These are phyloP conservation scores for Lepidotrigona ventralis DNA, from an alignment of 1,140 invertebrate species.

Conservation along the genomic window DNA sequence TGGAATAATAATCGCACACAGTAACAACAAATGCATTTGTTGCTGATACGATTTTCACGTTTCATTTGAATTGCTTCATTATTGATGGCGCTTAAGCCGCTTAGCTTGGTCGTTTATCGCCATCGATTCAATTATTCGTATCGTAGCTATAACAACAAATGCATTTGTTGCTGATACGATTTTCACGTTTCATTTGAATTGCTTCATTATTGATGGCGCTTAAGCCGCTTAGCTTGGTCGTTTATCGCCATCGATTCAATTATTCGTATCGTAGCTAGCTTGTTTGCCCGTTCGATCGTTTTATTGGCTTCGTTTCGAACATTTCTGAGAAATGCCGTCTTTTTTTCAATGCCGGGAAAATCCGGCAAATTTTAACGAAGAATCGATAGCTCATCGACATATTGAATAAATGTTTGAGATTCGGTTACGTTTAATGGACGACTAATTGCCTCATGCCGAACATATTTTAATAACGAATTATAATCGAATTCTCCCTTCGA, in stretches of 20 bases:
- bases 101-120: background rate
- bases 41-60: background rate
- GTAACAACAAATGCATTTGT: background rate
- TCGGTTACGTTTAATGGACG: background rate
- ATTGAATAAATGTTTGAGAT: background rate
- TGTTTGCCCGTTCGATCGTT: background rate
- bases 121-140: background rate
- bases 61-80: background rate
- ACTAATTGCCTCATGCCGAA: background rate
- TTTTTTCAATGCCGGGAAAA: background rate
- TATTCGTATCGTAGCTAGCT: background rate
- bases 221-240: background rate
- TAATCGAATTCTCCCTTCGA: background rate
- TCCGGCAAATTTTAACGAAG: background rate
- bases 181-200: constrained; percentile 7
- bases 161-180: background rate
- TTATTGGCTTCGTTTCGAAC: background rate
- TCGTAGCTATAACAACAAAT: background rate
- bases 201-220: background rate
- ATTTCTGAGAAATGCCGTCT: background rate
- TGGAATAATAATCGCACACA: background rate
- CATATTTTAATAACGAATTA: background rate
- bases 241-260: background rate
- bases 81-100: background rate
- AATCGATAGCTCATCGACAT: no score